phyloP scores from a whole-genome alignment of 1,140 invertebrate genomes.

The Aphaenogaster floridana region DNA sequence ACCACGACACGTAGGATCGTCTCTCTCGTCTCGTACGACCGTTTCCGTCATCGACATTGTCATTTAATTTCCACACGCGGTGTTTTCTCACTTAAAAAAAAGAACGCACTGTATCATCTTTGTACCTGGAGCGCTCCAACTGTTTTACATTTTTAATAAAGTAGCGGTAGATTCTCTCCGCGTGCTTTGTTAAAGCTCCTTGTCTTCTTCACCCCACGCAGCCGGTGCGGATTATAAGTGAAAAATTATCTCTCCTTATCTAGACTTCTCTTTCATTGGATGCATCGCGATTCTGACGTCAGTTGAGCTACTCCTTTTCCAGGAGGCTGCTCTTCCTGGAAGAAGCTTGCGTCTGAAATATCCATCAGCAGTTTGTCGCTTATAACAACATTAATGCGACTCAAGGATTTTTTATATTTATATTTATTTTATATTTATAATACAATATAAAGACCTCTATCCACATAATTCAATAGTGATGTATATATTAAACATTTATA shows the following conservation, averaged over 20 bases:
- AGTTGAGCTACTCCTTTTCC: neutral
- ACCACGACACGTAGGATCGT: constrained; percentile 86
- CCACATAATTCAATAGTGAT: neutral
- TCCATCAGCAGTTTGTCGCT: no score
- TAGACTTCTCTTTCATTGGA: neutral
- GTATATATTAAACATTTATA: neutral
- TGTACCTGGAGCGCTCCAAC: constrained; percentile 66
- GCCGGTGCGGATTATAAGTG: neutral
- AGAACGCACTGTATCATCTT: constrained; percentile 49
- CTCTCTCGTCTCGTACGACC: neutral
- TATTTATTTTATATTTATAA: neutral
- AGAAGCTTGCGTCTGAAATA: neutral
- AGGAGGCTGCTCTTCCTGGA: neutral
- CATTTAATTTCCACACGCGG: neutral
- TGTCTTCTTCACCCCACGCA: neutral
- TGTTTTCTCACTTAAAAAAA: neutral
- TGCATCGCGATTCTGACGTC: neutral
- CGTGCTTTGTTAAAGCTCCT: neutral
- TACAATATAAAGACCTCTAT: neutral
- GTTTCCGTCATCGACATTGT: constrained; percentile 21
- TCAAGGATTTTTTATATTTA: neutral
- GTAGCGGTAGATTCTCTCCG: constrained; percentile 21
- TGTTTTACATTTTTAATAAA: constrained; percentile 75
- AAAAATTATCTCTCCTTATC: neutral
- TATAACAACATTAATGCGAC: neutral